Base-by-base conservation (phyloP, 2,797 vertebrate species). In the Cyclopterus lumpus region DNA sequence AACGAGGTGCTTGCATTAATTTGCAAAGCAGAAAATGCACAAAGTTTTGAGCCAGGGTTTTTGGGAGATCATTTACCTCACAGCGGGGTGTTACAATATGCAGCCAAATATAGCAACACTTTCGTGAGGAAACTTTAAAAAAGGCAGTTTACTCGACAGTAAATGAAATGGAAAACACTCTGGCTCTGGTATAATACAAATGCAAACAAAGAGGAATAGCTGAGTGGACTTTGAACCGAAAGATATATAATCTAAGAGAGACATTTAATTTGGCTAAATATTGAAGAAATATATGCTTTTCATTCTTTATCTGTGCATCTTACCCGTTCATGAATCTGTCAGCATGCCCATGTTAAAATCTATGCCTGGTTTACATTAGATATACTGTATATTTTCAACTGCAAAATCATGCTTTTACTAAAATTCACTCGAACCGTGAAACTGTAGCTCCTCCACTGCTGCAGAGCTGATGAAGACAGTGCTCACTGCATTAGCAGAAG, bases 1-100 rank as follows among this genome's bases (percentile, higher is more conserved):
- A 92, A 93, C 75, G 75, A 91, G 84, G 80, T 92, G 81, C 86
- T 86, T 77, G 83, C 89, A 90, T 89, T 93, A 82, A 91, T 95
- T 93, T 93, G 80, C 84, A 79, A 83, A 88, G 81, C 78, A 83
- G 72, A 81, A 88, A 90, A 91, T 71, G 68, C 51, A 77, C 79
- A 79, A 78, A 86, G 54, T 86, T 89, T 86, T 65, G 67, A 87
- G 64, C 57, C 66, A 79, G 72, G 77, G 66, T 75, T 87, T 83
- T 83, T 73, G 79, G 30, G 73, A 8, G 84, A 90, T 93, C 70
- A 76, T 90, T 91, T 85, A 91, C 87, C 86, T 87, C 85, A 64
- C 53, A 77, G 77, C 44, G 2, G 72, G 75, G 76, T 82, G 77
- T 80, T 89, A 71, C 77, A 85, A 86, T 84, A 74, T 77, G 49